Evolutionary conservation across 2,797 vertebrate species (phyloP), one percentile per base, ranked within the genome.

Genomic region (Microcaecilia unicolor): DNA sequence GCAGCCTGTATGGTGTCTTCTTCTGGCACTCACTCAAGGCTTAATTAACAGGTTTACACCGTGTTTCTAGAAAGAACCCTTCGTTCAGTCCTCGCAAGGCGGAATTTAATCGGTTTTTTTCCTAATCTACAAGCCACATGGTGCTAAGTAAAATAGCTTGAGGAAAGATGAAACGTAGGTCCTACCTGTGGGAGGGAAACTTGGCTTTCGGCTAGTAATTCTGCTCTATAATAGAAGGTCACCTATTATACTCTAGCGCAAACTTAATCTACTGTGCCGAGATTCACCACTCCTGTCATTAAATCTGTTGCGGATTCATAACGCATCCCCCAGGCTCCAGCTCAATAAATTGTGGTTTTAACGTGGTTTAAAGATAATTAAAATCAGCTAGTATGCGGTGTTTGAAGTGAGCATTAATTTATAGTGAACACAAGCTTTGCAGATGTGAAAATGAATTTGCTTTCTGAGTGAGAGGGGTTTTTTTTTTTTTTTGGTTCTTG

Each of bases 291-390:
- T n/a, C 32, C 45, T 55, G 64, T 58, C 67, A 67, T 61, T 51
- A 58, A 65, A 69, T 64, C 57, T 44, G 41, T 37, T 53, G 55
- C 51, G 61, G 57, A 62, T 64, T 62, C 65, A 64, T 71, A 65
- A 64, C 43, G 61, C 40, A 54, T 7, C 42, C 18, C 2, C 30
- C 15, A n/a, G n/a, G n/a, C n/a, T n/a, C n/a, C n/a, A n/a, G 25
- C 16, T 0, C 26, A 36, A 18, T 3, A 22, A 35, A 3, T 38
- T 24, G 31, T 52, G 7, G 30, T 37, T 33, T 10, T 20, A 6
- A 18, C 18, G 41, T 2, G 7, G 8, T 11, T 34, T 25, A 28
- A 33, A 34, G 25, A 18, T 36, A 10, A 6, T 11, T 10, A 9
- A 23, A 7, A 15, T 10, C n/a, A n/a, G n/a, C 32, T 48, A 21